Evolutionary conservation across 2,888 invertebrate genomes (phyloP), one percentile per base, ranked within the genome.

Genomic region (Pseudeuparius sepicola): DNA sequence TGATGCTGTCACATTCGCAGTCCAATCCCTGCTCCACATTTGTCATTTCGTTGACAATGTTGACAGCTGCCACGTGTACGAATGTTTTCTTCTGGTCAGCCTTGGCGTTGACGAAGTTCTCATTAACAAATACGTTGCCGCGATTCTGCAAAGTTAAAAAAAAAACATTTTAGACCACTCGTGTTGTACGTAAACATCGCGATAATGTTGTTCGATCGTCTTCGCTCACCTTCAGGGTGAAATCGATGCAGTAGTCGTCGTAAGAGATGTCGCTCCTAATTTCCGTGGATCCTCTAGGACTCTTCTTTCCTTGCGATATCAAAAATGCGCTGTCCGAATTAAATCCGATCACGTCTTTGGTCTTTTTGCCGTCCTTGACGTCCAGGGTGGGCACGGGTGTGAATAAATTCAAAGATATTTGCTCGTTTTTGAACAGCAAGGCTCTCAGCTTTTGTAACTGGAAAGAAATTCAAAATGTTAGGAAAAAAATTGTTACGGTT

Each of bases 211-310:
- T 10, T 11, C 26, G 6, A 6, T 9, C 9, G 26, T 26, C 7
- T 7, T 26, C 11, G 37, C 71, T 70, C 50, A 81, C 78, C 36
- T 65, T 60, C 37, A 77, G 64, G 6, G 77, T 70, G 46, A 79
- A 75, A 39, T 75, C 73, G 18, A 75, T 67, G 58, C 86, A 87
- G 48, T 72, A 67, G 51, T 83, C 78, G 11, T 63, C 54, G 41
- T 68, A 67, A 11, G 63, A 59, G 2, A 84, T 53, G 3, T 75
- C 72, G 12, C 63, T 58, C 40, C 73, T 68, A 12, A 74, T 55
- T 7, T 70, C 67, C 4, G 68, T 52, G 4, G 65, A 66, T 26
- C 74, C 74, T 47, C 68, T 70, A 30, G 68, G 62, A 20, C 70
- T 71, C 52, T 75, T 81, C 50, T 70, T 70, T 41, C 58, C 67